phyloP scores from a whole-genome alignment of 1,140 invertebrate species.

The Contarinia nasturtii region DNA sequence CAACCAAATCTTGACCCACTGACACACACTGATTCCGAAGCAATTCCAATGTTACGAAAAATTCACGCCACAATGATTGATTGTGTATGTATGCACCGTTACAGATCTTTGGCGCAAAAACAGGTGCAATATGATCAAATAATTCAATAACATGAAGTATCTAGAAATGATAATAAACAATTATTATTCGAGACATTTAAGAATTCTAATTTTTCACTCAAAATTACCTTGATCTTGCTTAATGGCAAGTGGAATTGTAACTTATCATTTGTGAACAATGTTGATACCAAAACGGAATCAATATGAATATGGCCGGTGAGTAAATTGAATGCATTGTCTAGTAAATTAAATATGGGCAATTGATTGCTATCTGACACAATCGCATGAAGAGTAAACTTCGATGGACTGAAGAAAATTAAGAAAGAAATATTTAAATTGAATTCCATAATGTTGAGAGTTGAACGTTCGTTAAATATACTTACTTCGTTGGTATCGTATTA shows the following conservation, averaged over 20 bases:
- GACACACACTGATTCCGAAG: slow-evolving; percentile 27
- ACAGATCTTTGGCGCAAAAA: slow-evolving; percentile 28
- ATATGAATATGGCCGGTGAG: slow-evolving; percentile 2
- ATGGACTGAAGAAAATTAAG: no score
- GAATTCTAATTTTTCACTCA: background rate
- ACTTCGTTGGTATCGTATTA: slow-evolving; percentile 31
- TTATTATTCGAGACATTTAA: background rate
- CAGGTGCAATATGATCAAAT: slow-evolving; percentile 19
- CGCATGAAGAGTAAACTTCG: background rate
- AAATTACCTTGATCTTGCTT: slow-evolving; percentile 3
- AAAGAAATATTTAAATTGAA: no score
- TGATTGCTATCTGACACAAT: background rate
- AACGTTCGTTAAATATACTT: slow-evolving; percentile 14
- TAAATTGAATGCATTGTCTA: slow-evolving; percentile 2
- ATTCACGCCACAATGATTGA: slow-evolving; percentile 39
- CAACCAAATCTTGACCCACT: slow-evolving; percentile 27
- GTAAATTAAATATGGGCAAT: slow-evolving; percentile 1
- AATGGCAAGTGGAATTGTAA: background rate
- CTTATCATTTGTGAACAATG: background rate
- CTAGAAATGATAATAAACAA: background rate
- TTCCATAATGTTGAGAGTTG: no score
- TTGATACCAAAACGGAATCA: background rate
- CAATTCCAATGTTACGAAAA: slow-evolving; percentile 36
- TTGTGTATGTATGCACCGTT: slow-evolving; percentile 30
- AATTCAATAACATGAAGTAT: slow-evolving; percentile 5